These are phyloP conservation scores for Stegastes partitus DNA, from an alignment of 2,113 vertebrate species.

Conservation along the genomic window DNA sequence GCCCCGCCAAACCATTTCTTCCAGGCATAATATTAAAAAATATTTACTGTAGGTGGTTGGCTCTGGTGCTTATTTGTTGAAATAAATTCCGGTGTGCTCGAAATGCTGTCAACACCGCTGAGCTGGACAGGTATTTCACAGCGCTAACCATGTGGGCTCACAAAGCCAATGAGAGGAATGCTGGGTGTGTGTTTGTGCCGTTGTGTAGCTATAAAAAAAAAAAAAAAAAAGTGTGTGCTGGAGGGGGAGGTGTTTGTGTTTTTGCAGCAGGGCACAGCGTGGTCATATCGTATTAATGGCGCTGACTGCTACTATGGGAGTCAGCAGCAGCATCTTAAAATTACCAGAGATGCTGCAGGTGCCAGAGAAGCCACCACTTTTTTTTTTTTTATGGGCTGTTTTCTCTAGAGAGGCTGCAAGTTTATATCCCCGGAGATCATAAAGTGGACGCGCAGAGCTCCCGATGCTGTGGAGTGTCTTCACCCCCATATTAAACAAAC, in stretches of 20 bases:
- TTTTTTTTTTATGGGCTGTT: slow-evolving; percentile 60
- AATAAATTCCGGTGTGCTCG: slow-evolving; percentile 48
- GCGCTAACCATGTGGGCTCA: slow-evolving; percentile 33
- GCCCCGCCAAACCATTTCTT: slow-evolving; percentile 39
- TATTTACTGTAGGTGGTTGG: slow-evolving; percentile 42
- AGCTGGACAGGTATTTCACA: slow-evolving; percentile 52
- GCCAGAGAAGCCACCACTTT: slow-evolving; percentile 28
- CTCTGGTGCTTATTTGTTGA: slow-evolving; percentile 42
- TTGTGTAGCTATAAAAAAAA: slow-evolving; percentile 58
- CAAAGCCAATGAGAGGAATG: slow-evolving; percentile 34
- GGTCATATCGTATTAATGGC: slow-evolving; percentile 62
- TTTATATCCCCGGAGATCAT: slow-evolving; percentile 57
- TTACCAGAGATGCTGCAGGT: slow-evolving; percentile 36
- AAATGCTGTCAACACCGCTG: slow-evolving; percentile 39
- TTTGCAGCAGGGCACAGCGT: slow-evolving; percentile 61
- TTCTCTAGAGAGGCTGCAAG: slow-evolving; percentile 56
- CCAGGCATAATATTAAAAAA: slow-evolving; percentile 37
- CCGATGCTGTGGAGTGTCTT: slow-evolving; percentile 24
- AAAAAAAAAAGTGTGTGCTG: slow-evolving; percentile 14
- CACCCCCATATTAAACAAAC: slow-evolving; percentile 40
- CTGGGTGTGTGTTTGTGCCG: slow-evolving; percentile 17
- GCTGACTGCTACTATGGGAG: slow-evolving; percentile 41
- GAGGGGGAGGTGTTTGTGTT: slow-evolving; percentile 15
- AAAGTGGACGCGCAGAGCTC: slow-evolving; percentile 38
- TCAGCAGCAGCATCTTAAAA: slow-evolving; percentile 54